Conservation (phyloP, 2,797 vertebrate species). For the Pangasius krempfi region DNA sequence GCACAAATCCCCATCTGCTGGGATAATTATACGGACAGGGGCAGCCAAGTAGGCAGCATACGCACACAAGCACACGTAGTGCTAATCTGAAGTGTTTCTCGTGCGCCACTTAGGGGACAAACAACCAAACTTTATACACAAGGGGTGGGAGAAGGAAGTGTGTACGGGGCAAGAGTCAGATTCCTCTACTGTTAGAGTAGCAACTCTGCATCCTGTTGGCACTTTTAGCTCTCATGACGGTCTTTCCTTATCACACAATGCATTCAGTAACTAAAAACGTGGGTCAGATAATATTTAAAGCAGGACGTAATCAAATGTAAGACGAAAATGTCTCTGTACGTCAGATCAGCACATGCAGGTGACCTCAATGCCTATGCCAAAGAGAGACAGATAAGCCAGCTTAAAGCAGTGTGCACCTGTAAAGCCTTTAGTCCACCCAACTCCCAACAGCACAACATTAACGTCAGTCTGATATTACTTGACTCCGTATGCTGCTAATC, state of each 20-base stretch:
- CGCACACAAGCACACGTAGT: slow-evolving; percentile 28
- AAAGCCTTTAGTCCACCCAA: slow-evolving; percentile 19
- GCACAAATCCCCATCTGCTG: slow-evolving; percentile 61
- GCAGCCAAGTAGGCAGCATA: slow-evolving; percentile 17
- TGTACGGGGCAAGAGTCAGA: neutral
- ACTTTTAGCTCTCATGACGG: neutral
- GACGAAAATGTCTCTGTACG: neutral
- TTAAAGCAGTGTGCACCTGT: slow-evolving; percentile 38
- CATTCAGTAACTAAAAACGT: neutral
- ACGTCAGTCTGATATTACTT: neutral
- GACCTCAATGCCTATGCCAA: neutral
- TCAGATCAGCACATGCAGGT: slow-evolving; percentile 16
- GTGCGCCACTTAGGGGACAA: slow-evolving; percentile 49
- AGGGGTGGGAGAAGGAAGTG: neutral
- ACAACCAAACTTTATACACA: slow-evolving; percentile 24
- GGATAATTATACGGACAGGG: slow-evolving; percentile 58
- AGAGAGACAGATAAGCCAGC: slow-evolving; percentile 39
- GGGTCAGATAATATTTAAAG: neutral
- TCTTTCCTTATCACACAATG: neutral
- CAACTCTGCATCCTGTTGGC: neutral
- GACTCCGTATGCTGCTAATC: neutral
- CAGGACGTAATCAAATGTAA: neutral
- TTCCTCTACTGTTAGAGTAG: neutral
- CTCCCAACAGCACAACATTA: neutral
- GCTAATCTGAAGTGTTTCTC: slow-evolving; percentile 38